Percentiles rank a stretch among this genome's conserved stretches.
phyloP scores from a whole-genome alignment of 1,140 invertebrate genomes.

The Lysiphlebus fabarum region DNA sequence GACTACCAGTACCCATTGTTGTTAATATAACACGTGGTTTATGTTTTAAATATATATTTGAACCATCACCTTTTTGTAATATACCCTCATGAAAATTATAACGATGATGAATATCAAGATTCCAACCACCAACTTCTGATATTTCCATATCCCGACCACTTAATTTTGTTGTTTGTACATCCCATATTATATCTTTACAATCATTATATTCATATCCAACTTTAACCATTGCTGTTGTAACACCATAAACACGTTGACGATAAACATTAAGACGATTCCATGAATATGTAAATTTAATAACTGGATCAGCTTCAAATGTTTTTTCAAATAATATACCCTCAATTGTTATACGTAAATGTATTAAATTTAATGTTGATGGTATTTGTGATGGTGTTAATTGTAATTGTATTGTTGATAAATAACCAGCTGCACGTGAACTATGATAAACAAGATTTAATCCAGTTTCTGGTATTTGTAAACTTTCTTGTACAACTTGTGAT shows the following conservation, averaged over 20 bases:
- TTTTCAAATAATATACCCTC: conserved; percentile 92
- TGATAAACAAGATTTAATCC: conserved; percentile 92
- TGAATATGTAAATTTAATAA: conserved; percentile 93
- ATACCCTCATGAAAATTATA: conserved; percentile 98
- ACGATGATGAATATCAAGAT: conserved; percentile 93
- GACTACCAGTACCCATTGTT: conserved; percentile 90
- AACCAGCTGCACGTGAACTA: conserved; percentile 86
- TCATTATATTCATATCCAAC: conserved; percentile 94
- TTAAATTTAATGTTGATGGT: conserved; percentile 75
- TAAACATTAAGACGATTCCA: conserved; percentile 98
- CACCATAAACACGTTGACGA: conserved; percentile 88
- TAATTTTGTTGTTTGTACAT: conserved; percentile 89
- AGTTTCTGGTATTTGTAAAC: conserved; percentile 87
- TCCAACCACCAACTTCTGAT: conserved; percentile 94
- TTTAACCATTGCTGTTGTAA: conserved; percentile 87
- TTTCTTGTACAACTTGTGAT: conserved; percentile 93
- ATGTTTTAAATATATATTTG: conserved; percentile 93
- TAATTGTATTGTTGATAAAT: conserved; percentile 90
- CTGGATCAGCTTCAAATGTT: conserved; percentile 90
- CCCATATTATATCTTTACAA: conserved; percentile 93
- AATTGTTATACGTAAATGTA: conserved; percentile 88
- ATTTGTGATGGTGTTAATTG: conserved; percentile 86
- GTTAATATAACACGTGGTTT: conserved; percentile 87
- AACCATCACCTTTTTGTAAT: conserved; percentile 92
- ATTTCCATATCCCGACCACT: conserved; percentile 96